Conservation (phyloP, 2,113 vertebrate genomes). For the Noctilio leporinus region DNA sequence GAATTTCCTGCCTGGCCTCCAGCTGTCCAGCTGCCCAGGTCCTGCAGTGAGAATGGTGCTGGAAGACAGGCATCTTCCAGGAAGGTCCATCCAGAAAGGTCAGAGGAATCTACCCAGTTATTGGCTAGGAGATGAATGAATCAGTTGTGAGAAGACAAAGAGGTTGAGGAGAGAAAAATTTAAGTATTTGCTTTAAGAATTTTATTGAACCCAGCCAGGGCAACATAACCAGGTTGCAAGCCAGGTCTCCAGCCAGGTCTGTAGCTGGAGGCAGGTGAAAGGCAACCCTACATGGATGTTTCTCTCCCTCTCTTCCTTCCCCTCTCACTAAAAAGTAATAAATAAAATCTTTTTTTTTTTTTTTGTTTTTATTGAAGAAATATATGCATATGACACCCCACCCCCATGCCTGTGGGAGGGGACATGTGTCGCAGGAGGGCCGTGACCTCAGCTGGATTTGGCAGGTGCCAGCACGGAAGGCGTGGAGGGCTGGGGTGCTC, state of each 20-base stretch:
- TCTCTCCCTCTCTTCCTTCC: too few species aligned
- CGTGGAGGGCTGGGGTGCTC: background rate
- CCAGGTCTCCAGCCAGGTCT: too few species aligned
- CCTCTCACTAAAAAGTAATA: too few species aligned
- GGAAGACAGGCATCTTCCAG: background rate
- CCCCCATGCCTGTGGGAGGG: background rate
- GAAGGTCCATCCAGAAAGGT: background rate
- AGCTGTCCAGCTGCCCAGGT: background rate
- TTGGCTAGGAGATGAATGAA: background rate
- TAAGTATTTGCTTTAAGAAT: background rate
- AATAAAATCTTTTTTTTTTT: too few species aligned
- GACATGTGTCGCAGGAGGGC: background rate
- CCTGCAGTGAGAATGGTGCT: too few species aligned
- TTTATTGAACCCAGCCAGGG: too few species aligned
- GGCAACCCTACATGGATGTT: too few species aligned
- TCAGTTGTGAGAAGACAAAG: background rate
- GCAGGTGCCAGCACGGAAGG: background rate
- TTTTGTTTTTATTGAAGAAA: background rate
- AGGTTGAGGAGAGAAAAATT: background rate
- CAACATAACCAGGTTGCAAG: too few species aligned
- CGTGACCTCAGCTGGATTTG: too few species aligned
- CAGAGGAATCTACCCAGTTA: background rate
- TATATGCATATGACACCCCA: background rate
- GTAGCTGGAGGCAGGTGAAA: too few species aligned
- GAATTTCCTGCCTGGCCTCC: background rate